phyloP scores from a whole-genome alignment of 92 coral and sea anemone species.

The Epizoanthus illoricatus region DNA sequence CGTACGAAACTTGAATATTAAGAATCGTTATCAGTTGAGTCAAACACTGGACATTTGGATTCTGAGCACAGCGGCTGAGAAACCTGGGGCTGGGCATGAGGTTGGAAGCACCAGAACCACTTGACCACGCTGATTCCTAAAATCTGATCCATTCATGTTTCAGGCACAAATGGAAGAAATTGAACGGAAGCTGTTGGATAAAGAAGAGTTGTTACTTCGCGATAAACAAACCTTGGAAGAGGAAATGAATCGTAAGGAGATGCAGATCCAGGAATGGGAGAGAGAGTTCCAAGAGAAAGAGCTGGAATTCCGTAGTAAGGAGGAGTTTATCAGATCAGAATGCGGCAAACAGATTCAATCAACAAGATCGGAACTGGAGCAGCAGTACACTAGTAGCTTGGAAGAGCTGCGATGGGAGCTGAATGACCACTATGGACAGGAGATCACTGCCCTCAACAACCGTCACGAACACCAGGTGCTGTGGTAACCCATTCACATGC shows the following conservation, averaged over 20 bases:
- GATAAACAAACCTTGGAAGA: slow-evolving; percentile 83
- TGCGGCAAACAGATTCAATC: slow-evolving; percentile 56
- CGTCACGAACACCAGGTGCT: slow-evolving; percentile 94
- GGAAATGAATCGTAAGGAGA: slow-evolving; percentile 88
- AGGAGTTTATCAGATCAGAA: slow-evolving; percentile 62
- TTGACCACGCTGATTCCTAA: neutral
- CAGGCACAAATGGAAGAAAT: slow-evolving; percentile 85
- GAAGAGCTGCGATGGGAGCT: slow-evolving; percentile 84
- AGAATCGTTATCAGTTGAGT: too few species aligned
- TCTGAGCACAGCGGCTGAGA: too few species aligned
- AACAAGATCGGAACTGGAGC: slow-evolving; percentile 68
- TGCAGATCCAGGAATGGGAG: slow-evolving; percentile 91
- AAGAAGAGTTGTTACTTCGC: slow-evolving; percentile 73
- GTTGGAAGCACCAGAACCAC: too few species aligned
- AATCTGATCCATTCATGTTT: neutral
- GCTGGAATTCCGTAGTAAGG: slow-evolving; percentile 62
- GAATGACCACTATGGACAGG: slow-evolving; percentile 80
- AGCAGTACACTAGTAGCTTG: slow-evolving; percentile 67
- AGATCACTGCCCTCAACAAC: slow-evolving; percentile 67
- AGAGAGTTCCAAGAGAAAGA: slow-evolving; percentile 86
- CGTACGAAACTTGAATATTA: too few species aligned
- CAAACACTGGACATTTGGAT: too few species aligned
- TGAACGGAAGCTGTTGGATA: slow-evolving; percentile 77
- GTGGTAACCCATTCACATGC: slow-evolving; percentile 56
- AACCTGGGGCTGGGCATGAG: too few species aligned